These are phyloP conservation scores for Glyphotaelius pellucidus DNA, from an alignment of 2,888 invertebrate genomes.

Conservation along the genomic window DNA sequence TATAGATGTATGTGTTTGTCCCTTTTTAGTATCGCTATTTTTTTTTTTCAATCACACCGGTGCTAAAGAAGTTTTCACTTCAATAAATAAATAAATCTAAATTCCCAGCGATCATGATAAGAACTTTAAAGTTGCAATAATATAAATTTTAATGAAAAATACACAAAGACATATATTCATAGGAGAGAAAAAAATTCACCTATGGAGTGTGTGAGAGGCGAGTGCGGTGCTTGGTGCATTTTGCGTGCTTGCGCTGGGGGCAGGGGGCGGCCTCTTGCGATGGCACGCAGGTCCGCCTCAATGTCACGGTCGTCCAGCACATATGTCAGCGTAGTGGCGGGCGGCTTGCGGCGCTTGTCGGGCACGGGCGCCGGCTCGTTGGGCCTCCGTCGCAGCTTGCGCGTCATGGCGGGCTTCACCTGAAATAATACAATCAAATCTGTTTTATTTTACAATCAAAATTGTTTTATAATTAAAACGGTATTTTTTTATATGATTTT, in stretches of 20 bases:
- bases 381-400: constrained; percentile 93
- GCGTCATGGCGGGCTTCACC: constrained; percentile 96
- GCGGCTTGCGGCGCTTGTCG: constrained; percentile 90
- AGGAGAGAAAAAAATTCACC: constrained; percentile 12
- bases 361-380: constrained; percentile 95
- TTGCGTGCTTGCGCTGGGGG: constrained; percentile 51
- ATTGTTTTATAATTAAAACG: background rate
- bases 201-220: constrained; percentile 43
- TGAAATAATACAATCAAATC: constrained; percentile 68
- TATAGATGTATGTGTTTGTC: no score
- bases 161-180: no score
- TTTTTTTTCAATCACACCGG: no score
- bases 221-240: constrained; percentile 68
- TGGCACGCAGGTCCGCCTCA: constrained; percentile 89
- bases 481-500: background rate
- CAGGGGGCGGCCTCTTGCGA: constrained; percentile 76
- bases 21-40: no score
- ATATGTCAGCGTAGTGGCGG: constrained; percentile 91
- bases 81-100: no score
- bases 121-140: no score
- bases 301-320: constrained; percentile 93
- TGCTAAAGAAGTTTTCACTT: no score
- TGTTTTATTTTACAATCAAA: background rate
- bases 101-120: no score
- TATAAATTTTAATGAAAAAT: no score